These are phyloP conservation scores for Orchestia grillus DNA, from an alignment of 1,140 invertebrate species.

Conservation along the genomic window DNA sequence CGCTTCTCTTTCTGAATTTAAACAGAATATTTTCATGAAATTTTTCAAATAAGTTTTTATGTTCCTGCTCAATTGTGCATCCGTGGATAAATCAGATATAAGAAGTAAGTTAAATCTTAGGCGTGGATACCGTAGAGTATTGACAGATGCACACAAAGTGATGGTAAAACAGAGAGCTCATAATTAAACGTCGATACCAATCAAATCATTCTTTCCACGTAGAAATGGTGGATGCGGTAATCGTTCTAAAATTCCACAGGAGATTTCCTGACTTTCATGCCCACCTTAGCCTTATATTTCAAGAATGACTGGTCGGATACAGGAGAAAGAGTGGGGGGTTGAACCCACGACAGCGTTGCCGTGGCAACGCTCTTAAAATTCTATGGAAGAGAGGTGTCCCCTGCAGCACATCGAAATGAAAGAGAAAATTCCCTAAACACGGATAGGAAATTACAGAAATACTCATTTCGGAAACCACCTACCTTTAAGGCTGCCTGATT, in stretches of 20 bases:
- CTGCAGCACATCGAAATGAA: too few relatives aligned
- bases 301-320: background rate
- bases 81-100: background rate
- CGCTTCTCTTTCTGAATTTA: background rate
- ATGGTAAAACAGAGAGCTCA: background rate
- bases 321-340: background rate
- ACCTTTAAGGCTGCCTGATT: background rate
- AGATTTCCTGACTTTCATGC: background rate
- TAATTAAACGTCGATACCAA: background rate
- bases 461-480: background rate
- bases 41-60: background rate
- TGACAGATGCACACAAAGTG: background rate
- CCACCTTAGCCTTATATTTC: background rate
- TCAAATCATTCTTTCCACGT: background rate
- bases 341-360: too few relatives aligned
- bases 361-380: too few relatives aligned
- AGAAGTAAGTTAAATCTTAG: background rate
- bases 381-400: too few relatives aligned
- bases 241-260: background rate
- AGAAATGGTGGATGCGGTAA: background rate
- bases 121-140: background rate
- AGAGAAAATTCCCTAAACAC: background rate
- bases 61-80: background rate
- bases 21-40: background rate
- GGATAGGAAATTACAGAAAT: background rate